Conservation (phyloP, 2,888 invertebrate species). For the Tetragnatha montana region DNA sequence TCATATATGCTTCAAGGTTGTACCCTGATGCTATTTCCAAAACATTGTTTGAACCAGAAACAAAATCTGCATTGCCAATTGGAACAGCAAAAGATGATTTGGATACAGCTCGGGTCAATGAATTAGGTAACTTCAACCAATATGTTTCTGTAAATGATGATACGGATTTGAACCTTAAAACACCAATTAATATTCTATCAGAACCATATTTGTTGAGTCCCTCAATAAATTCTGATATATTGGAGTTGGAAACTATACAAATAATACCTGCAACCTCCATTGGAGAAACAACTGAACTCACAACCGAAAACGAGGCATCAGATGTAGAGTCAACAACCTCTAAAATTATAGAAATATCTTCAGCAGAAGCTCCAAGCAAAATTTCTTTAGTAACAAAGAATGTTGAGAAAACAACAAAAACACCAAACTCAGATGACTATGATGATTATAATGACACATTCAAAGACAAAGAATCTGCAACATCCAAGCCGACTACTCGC, state of each 20-base stretch:
- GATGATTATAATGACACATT: conserved; percentile 69
- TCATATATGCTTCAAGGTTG: conserved; percentile 8
- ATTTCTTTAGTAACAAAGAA: conserved; percentile 5
- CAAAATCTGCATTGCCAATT: conserved; percentile 1
- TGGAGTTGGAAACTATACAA: neutral
- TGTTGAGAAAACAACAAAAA: conserved; percentile 38
- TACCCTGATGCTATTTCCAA: conserved; percentile 34
- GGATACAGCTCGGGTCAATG: conserved; percentile 60
- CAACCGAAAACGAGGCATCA: neutral
- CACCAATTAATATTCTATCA: conserved; percentile 12
- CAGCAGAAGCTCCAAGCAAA: neutral
- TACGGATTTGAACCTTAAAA: conserved; percentile 44
- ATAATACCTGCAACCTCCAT: neutral
- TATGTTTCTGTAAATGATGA: conserved; percentile 54
- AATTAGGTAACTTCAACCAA: conserved; percentile 54
- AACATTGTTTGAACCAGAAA: conserved; percentile 9
- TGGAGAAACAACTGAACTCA: neutral
- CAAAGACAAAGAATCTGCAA: conserved; percentile 57
- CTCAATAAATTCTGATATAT: conserved; percentile 40
- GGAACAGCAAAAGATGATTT: conserved; percentile 60
- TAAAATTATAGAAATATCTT: neutral
- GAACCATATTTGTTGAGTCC: conserved; percentile 35
- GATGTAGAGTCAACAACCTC: neutral
- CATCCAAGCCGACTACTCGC: conserved; percentile 34
- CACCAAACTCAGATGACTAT: conserved; percentile 40